Evolutionary conservation across 2,113 vertebrate species (phyloP).

Genomic region (Pogona vitticeps): DNA sequence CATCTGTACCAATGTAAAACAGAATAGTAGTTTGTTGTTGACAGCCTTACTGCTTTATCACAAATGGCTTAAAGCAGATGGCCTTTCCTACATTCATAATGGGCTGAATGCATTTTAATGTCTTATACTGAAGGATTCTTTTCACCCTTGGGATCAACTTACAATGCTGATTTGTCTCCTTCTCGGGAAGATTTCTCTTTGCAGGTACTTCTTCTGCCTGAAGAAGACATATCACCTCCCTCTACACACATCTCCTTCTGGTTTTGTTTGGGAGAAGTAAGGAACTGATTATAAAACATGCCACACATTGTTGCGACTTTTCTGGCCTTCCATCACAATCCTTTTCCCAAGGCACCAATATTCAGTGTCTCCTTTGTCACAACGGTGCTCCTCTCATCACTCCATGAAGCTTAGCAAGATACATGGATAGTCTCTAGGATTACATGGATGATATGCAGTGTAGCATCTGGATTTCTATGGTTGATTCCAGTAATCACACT

Average conservation of each 20-base stretch:
- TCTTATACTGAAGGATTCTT: not conserved
- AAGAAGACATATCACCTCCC: not conserved
- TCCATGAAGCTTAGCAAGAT: not conserved
- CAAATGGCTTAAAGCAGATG: not conserved
- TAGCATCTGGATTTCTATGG: not conserved
- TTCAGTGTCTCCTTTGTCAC: not conserved
- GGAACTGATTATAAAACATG: not conserved
- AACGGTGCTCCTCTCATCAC: not conserved
- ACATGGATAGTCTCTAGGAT: not conserved
- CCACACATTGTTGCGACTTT: not conserved
- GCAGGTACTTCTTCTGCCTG: not conserved
- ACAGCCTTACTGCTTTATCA: not conserved
- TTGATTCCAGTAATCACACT: too few relatives aligned
- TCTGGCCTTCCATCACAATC: not conserved
- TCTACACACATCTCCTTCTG: not conserved
- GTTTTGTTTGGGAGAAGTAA: not conserved
- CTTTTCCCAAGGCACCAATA: not conserved
- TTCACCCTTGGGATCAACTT: fast-evolving
- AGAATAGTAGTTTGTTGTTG: not conserved
- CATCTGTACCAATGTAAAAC: not conserved
- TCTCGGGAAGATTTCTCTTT: not conserved
- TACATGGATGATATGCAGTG: not conserved
- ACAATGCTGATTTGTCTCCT: not conserved
- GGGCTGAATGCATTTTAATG: constrained; percentile 21
- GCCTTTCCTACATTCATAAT: constrained; percentile 1